phyloP scores from a whole-genome alignment of 2,113 vertebrate species.

The Dicaeum eximium region DNA sequence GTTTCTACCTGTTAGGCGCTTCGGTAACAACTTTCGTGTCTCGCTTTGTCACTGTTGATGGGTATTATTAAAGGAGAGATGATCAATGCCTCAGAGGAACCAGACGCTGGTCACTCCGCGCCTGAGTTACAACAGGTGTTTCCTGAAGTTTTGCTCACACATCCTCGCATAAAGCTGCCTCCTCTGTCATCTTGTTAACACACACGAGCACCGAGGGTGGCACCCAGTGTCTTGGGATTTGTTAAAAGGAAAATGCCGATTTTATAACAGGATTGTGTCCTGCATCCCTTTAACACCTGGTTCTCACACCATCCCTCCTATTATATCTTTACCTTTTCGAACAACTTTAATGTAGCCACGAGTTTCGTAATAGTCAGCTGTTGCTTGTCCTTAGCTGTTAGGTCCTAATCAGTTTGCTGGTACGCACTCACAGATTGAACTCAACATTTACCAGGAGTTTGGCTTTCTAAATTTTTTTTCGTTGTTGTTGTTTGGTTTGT shows the following conservation, averaged over 20 bases:
- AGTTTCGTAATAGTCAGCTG: neutral
- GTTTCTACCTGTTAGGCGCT: neutral
- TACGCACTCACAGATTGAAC: neutral
- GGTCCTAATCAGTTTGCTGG: neutral
- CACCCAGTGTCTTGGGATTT: neutral
- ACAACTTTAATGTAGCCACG: neutral
- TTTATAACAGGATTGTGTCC: neutral
- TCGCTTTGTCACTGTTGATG: accelerated
- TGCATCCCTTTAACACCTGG: neutral
- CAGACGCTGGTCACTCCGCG: neutral
- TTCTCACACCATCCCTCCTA: neutral
- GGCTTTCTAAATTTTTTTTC: neutral
- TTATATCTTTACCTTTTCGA: neutral
- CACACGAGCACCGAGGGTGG: no score
- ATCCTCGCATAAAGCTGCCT: neutral
- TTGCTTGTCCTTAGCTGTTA: neutral
- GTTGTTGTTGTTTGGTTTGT: neutral
- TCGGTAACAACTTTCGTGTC: neutral
- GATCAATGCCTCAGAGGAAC: neutral
- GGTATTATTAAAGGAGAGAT: neutral
- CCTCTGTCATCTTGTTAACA: no score
- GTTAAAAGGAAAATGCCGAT: neutral
- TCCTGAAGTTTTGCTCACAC: neutral
- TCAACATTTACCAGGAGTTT: neutral
- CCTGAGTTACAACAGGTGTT: neutral